These are phyloP conservation scores for Amniataba percoides DNA, from an alignment of 2,797 vertebrate species.

Conservation along the genomic window DNA sequence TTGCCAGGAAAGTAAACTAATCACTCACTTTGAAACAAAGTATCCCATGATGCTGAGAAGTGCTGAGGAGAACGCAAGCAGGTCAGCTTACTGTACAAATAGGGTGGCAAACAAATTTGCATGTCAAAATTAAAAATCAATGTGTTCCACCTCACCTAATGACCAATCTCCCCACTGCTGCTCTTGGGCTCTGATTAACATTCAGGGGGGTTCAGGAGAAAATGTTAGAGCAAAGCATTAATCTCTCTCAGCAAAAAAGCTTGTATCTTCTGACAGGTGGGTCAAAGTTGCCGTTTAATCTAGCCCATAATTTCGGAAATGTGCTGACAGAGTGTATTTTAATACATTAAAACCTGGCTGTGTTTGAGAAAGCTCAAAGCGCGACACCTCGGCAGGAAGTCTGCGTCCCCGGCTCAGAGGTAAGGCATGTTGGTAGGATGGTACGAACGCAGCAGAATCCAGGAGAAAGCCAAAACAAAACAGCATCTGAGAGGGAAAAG, in stretches of 20 bases:
- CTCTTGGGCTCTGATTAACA: conserved; percentile 86
- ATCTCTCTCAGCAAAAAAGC: conserved; percentile 87
- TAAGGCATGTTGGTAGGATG: conserved; percentile 59
- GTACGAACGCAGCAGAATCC: conserved; percentile 33
- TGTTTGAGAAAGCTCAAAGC: conserved; percentile 79
- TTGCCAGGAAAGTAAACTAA: conserved; percentile 78
- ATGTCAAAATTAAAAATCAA: conserved; percentile 89
- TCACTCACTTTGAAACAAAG: conserved; percentile 77
- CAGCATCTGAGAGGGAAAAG: not conserved
- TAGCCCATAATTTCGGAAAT: conserved; percentile 86
- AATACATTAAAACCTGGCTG: conserved; percentile 83
- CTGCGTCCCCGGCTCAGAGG: conserved; percentile 62
- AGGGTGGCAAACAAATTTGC: conserved; percentile 85
- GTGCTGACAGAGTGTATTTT: conserved; percentile 87
- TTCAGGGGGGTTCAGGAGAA: conserved; percentile 83
- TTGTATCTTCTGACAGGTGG: conserved; percentile 88
- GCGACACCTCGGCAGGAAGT: conserved; percentile 80
- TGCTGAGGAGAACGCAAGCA: conserved; percentile 74
- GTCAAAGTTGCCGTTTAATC: conserved; percentile 90
- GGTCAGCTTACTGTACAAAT: conserved; percentile 83
- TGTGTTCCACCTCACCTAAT: conserved; percentile 86
- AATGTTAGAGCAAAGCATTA: conserved; percentile 87
- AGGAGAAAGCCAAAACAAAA: not conserved
- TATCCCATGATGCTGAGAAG: conserved; percentile 68
- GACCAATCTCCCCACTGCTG: conserved; percentile 85